A percentile compares a stretch with the other conserved stretches of the same genome.
Conservation (phyloP, 2,113 vertebrate genomes). For the Crocuta crocuta region DNA sequence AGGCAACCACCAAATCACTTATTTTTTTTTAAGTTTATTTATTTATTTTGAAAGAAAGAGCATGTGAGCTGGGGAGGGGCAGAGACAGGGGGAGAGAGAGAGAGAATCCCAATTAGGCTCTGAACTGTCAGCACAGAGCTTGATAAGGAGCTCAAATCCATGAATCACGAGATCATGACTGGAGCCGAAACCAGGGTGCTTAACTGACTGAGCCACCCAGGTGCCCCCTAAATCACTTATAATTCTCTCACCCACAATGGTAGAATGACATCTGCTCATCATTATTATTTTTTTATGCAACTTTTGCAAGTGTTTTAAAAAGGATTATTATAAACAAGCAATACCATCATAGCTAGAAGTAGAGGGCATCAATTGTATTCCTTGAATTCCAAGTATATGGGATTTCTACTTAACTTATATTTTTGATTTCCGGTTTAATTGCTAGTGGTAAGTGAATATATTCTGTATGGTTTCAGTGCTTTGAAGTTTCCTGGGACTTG, state of each 20-base stretch:
- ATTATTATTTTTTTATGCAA: background rate
- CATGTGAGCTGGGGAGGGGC: no score
- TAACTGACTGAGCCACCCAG: no score
- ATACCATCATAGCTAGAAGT: background rate
- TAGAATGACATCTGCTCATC: background rate
- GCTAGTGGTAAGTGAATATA: background rate
- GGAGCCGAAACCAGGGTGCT: no score
- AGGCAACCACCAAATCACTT: background rate
- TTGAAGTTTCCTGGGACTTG: background rate
- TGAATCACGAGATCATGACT: no score
- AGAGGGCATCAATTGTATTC: background rate
- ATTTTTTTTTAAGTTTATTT: no score
- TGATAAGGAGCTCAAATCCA: no score
- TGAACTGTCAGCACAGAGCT: no score
- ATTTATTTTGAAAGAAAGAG: no score
- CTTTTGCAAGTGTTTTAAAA: background rate
- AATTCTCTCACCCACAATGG: background rate
- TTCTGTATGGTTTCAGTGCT: background rate
- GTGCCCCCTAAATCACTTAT: background rate
- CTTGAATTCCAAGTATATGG: background rate
- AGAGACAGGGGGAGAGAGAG: no score
- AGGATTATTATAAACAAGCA: background rate
- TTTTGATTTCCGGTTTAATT: slow-evolving; percentile 38
- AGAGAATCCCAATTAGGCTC: no score
- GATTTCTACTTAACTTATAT: background rate